These are phyloP conservation scores for Vimba vimba DNA, from an alignment of 2,113 vertebrate species.

Conservation along the genomic window DNA sequence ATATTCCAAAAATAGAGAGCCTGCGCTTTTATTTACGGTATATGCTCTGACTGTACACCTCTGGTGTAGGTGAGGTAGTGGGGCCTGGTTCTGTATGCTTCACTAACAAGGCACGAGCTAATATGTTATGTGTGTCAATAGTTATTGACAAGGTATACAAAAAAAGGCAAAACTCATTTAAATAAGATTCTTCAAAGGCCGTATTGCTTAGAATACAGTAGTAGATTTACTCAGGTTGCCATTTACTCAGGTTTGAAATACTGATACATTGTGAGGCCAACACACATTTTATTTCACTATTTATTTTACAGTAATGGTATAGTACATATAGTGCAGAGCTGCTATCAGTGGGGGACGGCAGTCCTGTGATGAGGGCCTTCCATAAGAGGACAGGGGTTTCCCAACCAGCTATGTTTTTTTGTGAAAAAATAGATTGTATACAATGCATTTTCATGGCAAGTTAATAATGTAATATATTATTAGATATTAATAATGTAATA, in stretches of 20 bases:
- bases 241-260: neutral
- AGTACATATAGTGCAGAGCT: too few species aligned
- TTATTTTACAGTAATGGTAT: neutral
- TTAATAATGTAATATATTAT: too few species aligned
- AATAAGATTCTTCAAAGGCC: neutral
- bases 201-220: neutral
- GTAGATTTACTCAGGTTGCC: neutral
- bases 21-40: conserved; percentile 38
- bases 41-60: conserved; percentile 1
- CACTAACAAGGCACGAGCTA: neutral
- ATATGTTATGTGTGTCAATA: neutral
- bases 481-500: too few species aligned
- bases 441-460: too few species aligned
- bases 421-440: too few species aligned
- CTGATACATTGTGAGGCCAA: neutral
- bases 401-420: too few species aligned
- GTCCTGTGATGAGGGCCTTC: too few species aligned
- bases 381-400: too few species aligned
- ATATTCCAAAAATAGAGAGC: conserved; percentile 45
- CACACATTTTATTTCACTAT: neutral
- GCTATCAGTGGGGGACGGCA: too few species aligned
- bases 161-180: neutral
- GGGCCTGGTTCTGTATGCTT: neutral
- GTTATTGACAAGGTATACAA: neutral
- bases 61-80: neutral